These are phyloP conservation scores for Stenotaenia linearis DNA, from an alignment of 2,888 invertebrate species.

Conservation along the genomic window DNA sequence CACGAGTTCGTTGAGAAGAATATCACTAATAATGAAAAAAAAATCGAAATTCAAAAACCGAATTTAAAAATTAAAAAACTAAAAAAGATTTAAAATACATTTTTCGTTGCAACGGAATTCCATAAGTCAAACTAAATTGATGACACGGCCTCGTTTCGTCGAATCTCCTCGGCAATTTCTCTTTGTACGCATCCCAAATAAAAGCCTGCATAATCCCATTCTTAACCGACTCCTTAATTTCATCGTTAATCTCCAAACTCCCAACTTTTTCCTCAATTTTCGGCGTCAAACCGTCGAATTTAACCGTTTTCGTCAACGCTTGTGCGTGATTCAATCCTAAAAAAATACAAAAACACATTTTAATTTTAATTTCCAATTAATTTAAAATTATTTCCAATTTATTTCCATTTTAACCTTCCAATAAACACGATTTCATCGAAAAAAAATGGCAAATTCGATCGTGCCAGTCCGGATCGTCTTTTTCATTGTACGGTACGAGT, in stretches of 20 bases:
- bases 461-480: slow-evolving; percentile 27
- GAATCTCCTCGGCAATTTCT: slow-evolving; percentile 30
- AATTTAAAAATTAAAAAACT: not conserved
- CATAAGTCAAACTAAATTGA: not conserved
- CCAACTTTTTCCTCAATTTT: not conserved
- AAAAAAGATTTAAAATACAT: not conserved
- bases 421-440: not conserved
- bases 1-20: not conserved
- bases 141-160: slow-evolving; percentile 17
- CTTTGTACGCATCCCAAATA: slow-evolving; percentile 33
- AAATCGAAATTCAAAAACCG: not conserved
- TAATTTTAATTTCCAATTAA: no score
- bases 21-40: not conserved
- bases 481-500: not conserved
- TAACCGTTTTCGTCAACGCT: not conserved
- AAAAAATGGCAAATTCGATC: slow-evolving; percentile 21
- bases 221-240: not conserved
- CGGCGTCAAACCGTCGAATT: not conserved
- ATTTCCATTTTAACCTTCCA: slow-evolving; percentile 21
- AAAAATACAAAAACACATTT: not conserved
- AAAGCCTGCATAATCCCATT: not conserved
- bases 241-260: not conserved
- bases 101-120: not conserved
- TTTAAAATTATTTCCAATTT: no score
- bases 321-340: slow-evolving; percentile 1